Evolutionary conservation across 2,113 vertebrate species (phyloP).

Genomic region (Prionailurus bengalensis): DNA sequence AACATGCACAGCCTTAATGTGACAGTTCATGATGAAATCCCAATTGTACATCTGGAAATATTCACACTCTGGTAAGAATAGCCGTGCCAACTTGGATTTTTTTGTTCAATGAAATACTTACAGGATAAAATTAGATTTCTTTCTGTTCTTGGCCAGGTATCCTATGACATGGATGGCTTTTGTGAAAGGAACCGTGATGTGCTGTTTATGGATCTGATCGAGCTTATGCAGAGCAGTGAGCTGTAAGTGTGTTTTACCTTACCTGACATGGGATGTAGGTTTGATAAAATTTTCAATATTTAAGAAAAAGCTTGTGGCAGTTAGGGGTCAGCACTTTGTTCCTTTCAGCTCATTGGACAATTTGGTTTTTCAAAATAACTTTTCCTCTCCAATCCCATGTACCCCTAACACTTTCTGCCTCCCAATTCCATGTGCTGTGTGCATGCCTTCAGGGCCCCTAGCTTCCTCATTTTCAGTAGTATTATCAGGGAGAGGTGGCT

Average conservation of each 20-base stretch:
- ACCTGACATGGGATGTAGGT: background rate
- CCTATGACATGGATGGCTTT: constrained; percentile 98
- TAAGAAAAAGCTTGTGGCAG: background rate
- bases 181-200: constrained; percentile 99
- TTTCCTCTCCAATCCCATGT: background rate
- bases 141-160: constrained; percentile 91
- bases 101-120: background rate
- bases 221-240: constrained; percentile 99
- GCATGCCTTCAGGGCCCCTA: background rate
- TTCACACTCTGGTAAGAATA: background rate
- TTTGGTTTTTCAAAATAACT: constrained; percentile 19
- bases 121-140: constrained; percentile 30
- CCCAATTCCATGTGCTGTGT: background rate
- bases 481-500: background rate
- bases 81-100: background rate
- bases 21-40: background rate
- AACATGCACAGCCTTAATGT: background rate
- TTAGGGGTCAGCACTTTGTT: background rate
- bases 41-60: background rate
- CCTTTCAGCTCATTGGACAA: background rate
- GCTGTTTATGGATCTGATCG: constrained; percentile 98
- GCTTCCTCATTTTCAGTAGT: background rate
- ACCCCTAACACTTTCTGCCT: background rate
- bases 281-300: background rate
- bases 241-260: constrained; percentile 90